Base-by-base conservation (phyloP, 1,140 invertebrate genomes). In the Drosophila ercepeae region DNA sequence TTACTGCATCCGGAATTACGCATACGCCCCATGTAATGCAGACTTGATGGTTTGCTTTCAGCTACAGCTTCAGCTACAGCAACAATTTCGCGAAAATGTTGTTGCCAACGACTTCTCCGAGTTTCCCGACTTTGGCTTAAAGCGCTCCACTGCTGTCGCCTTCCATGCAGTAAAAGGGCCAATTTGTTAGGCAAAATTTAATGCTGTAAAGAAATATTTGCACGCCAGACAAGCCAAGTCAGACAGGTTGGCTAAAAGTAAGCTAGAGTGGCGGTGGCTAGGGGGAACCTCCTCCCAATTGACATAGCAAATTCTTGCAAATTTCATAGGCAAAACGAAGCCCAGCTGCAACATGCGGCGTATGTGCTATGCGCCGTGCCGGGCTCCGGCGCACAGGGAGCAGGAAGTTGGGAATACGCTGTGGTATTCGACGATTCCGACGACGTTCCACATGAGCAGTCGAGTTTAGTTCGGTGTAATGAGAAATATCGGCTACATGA, bases 1-100 rank as follows among this genome's bases (percentile, higher is more conserved):
- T 84, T 81, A 86, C 81, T 84, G 81, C 81, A 84, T 75, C 76
- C 48, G 58, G 81, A 84, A 84, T 84, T 76, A 79, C 76, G 63
- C 76, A 84, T 86, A 84, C 79, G 76, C 71, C 76, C 53, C 53
- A 60, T 84, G 65, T 67, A 55, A 64, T 58, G 53, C 51, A 67
- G 68, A 84, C 75, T 84, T 82, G 75, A 83, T 84, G 79, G 77
- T 74, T 78, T 63, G 75, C 63, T 65, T 70, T 54, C 64, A 53
- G 25, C 51, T 49, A 21, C 14, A 18, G 14, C 46, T 18, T 54
- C 64, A 53, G 25, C 51, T 49, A 21, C 14, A 18, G 14, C 46
- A 13, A 34, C 39, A 49, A 46, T 42, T 48, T 75, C 57, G 75
- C 57, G 61, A 49, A 60, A 58, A 58, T 42, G 32, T 57, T 27